Evolutionary conservation across 2,888 invertebrate genomes (phyloP), one percentile per base, ranked within the genome.

Genomic region (Tetropium fuscum): DNA sequence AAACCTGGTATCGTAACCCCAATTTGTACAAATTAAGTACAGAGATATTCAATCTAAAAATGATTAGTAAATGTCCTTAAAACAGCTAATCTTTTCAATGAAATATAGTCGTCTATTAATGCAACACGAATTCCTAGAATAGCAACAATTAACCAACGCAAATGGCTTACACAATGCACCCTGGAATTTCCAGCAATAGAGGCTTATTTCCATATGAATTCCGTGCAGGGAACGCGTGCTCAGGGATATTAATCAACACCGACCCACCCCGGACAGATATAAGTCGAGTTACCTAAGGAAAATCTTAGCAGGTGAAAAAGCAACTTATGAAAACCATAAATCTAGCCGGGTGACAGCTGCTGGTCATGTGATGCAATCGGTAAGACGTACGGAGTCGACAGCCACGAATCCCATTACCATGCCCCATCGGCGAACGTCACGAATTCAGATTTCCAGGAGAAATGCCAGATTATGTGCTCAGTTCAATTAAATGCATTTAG

Each of bases 351-450:
- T 64, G 62, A 67, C 69, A 67, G 64, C 64, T 66, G 58, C 45
- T 63, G 55, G 60, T 58, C 54, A 45, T 54, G 58, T 69, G 68
- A 71, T 71, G 65, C 57, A 68, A 71, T 69, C 69, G 57, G 51
- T 44, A 61, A 64, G 66, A 68, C 59, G 61, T 60, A 64, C 56
- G 58, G 48, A 68, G 59, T 63, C 60, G 54, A 61, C 63, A 57
- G 66, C 34, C 67, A 68, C 66, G 70, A 69, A 69, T 59, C 65
- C 70, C 60, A 60, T 64, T 64, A 60, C 56, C 64, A 66, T 63
- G 61, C 58, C 54, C 60, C 44, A 53, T 40, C 34, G 58, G 55
- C 51, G 56, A 61, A 60, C 58, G 69, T 70, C 70, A 69, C 70
- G 72, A 69, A 60, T 54, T 63, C 43, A 55, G 66, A 67, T 68